Evolutionary conservation across 2,113 vertebrate genomes (phyloP), one percentile per base, ranked within the genome.

Genomic region (Psilopsiagon aymara): DNA sequence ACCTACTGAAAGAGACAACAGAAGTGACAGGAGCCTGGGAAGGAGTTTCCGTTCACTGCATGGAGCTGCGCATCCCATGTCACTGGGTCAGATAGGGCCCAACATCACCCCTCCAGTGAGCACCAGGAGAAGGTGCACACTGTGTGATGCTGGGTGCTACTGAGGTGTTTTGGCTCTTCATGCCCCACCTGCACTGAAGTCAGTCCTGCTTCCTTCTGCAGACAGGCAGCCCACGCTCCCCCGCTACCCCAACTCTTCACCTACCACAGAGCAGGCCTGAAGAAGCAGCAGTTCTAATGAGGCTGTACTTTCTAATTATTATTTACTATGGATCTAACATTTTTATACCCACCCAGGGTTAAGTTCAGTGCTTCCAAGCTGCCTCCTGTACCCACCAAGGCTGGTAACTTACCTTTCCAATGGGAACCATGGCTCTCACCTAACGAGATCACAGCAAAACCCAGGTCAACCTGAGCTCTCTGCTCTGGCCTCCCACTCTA

Each of bases 151-250:
- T 81, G 62, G 10, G 35, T 51, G 47, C 63, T 47, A 43, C 91
- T 24, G 41, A 81, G 29, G 33, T 17, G 7, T 24, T 57, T 35
- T 0, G 3, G 59, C 69, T 28, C 73, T 57, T 39, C 59, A 70
- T 24, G 27, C 27, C 35, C 24, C 3, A 4, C 55, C 51, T 37
- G 41, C 64, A 82, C n/a, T 21, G 49, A 83, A 80, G 86, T 94
- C 95, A 70, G 80, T 77, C 77, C 93, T 91, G 80, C 91, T 92
- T 88, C 86, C n/a, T 82, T 90, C 88, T 83, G 33, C 64, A 70
- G 27, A 83, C 35, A 88, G 49, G 70, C 49, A 67, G 64, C 17
- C 88, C 43, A 76, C 49, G 35, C 41, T 37, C 10, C 10, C 21
- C 16, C 1, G 10, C n/a, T 62, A 86, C 70, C 3, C 44, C 53